Conservation (phyloP, 2,113 vertebrate species). For the Chaenocephalus aceratus region DNA sequence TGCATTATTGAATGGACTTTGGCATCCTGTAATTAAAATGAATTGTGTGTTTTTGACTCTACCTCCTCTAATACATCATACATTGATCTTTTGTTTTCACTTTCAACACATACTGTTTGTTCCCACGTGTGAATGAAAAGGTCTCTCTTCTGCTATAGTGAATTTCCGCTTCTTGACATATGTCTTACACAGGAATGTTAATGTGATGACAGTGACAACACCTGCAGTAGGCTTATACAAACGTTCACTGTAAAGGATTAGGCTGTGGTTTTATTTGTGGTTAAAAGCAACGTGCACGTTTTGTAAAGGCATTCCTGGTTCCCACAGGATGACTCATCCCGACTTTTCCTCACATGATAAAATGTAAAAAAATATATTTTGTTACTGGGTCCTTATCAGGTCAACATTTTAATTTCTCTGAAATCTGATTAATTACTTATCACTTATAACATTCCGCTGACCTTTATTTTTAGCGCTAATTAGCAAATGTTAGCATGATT, state of each 20-base stretch:
- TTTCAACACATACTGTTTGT: conserved; percentile 19
- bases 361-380: neutral
- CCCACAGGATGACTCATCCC: neutral
- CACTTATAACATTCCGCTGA: neutral
- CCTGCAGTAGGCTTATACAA: conserved; percentile 31
- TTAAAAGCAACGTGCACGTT: conserved; percentile 2
- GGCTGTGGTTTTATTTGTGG: neutral
- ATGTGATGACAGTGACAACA: conserved; percentile 50
- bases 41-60: neutral
- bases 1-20: neutral
- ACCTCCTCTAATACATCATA: neutral
- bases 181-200: conserved; percentile 33
- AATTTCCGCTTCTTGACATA: conserved; percentile 44
- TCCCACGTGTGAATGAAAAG: conserved; percentile 1
- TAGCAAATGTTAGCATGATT: neutral
- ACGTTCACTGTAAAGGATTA: conserved; percentile 10
- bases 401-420: neutral
- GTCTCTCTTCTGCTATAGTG: conserved; percentile 24
- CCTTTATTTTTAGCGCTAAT: neutral
- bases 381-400: neutral
- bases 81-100: conserved; percentile 30
- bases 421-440: neutral
- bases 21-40: neutral
- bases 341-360: neutral
- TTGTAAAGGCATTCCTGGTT: neutral